phyloP scores from a whole-genome alignment of 2,888 invertebrate genomes.

The Tachystola acroxantha region DNA sequence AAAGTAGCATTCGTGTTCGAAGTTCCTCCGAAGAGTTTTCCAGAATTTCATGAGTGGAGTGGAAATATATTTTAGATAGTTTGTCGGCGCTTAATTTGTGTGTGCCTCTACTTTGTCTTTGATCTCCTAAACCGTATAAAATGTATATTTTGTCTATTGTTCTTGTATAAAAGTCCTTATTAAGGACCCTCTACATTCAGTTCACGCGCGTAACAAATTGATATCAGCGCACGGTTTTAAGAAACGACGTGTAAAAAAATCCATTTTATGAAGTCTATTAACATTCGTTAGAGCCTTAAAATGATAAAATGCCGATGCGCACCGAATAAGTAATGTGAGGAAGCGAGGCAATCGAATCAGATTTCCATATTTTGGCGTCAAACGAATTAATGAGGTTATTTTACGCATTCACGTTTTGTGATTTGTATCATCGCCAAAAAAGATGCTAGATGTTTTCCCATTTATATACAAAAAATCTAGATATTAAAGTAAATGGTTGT shows the following conservation, averaged over 20 bases:
- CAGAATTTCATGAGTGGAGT: not conserved
- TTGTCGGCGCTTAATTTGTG: too few species aligned
- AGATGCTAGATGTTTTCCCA: too few species aligned
- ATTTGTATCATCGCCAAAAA: too few species aligned
- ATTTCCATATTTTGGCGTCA: slow-evolving; percentile 27
- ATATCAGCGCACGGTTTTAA: slow-evolving; percentile 61
- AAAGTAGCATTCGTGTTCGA: not conserved
- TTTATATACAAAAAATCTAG: too few species aligned
- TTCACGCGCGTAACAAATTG: slow-evolving; percentile 55
- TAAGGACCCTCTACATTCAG: slow-evolving; percentile 31
- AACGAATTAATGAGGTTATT: not conserved
- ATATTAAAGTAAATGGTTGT: too few species aligned
- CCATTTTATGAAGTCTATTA: slow-evolving; percentile 46
- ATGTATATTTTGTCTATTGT: too few species aligned
- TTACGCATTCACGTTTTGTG: too few species aligned
- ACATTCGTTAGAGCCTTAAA: slow-evolving; percentile 37
- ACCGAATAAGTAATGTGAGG: slow-evolving; percentile 35
- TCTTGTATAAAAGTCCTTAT: too few species aligned
- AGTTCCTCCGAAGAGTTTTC: not conserved
- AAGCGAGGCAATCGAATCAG: slow-evolving; percentile 22
- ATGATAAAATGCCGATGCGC: slow-evolving; percentile 39
- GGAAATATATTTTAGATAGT: too few species aligned
- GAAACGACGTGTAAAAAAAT: slow-evolving; percentile 56
- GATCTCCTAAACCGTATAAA: too few species aligned
- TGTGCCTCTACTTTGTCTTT: too few species aligned